Evolutionary conservation across 2,113 vertebrate genomes (phyloP), one percentile per base, ranked within the genome.

Genomic region (Oreochromis tanganicae): DNA sequence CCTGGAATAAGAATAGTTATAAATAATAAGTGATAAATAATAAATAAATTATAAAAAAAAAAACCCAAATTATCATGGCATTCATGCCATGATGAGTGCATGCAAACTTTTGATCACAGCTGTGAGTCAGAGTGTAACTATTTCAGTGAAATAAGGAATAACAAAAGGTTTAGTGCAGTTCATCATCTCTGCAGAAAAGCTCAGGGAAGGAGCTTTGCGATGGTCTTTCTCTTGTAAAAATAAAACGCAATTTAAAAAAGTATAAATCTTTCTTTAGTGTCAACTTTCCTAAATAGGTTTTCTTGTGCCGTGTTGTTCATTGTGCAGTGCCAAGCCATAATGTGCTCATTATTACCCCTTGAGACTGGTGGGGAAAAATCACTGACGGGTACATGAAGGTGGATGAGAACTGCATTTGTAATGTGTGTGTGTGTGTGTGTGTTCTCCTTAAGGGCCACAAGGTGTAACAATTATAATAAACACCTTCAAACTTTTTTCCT

Each of bases 11-110:
- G 21, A 73, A 71, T 14, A 16, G 66, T 73, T 73, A 41, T 9
- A 71, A 71, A 63, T 63, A 38, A 38, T 61, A 66, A 71, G 36
- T 43, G n/a, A 66, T 24, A 71, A 71, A 66, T 38, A 43, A 43
- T 66, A 66, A 66, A 66, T n/a, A 71, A 71, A 46, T 71, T 2
- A 43, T 71, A 21, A 21, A 21, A 21, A 16, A 6, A 71, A 24
- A 0, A 0, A 12, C 36, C 17, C 9, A 16, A 73, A 11, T 27
- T 11, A 10, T 9, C 68, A 46, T 46, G 8, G 21, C 41, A 16
- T 73, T 73, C 14, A 73, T 73, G 41, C 1, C 21, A 48, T 3
- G n/a, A 73, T 16, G 68, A 73, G 68, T 48, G 21, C 16, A 17
- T 48, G 21, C 24, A 48, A 73, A 73, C 68, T 27, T 73, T 43